Evolutionary conservation across 2,797 vertebrate genomes (phyloP).

Genomic region (Octomys mimax): DNA sequence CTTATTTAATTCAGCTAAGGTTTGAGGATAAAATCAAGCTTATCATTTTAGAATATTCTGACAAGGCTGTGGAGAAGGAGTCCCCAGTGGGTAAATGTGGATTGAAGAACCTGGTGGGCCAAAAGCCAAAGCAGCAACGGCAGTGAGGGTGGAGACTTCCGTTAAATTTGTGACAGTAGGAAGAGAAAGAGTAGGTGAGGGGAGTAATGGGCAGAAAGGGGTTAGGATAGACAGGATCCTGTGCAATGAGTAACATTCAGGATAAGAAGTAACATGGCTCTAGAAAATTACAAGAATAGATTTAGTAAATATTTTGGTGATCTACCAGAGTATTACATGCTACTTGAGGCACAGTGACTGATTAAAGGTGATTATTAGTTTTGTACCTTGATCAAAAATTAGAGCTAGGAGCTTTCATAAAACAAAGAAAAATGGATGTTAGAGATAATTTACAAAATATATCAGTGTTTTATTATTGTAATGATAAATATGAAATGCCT

Average conservation of each 20-base stretch:
- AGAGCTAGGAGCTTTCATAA: neutral
- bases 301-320: neutral
- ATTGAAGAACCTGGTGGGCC: neutral
- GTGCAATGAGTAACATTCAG: neutral
- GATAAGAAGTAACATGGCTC: neutral
- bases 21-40: neutral
- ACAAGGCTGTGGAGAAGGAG: neutral
- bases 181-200: neutral
- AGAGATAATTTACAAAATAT: no score
- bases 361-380: neutral
- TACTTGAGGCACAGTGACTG: neutral
- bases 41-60: neutral
- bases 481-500: neutral
- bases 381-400: neutral
- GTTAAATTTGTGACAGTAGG: accelerated
- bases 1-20: neutral
- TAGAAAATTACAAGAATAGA: neutral
- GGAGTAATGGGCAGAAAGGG: neutral
- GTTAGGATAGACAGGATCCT: neutral
- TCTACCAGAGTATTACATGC: no score
- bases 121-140: neutral
- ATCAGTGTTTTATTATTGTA: neutral
- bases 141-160: accelerated
- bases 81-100: accelerated
- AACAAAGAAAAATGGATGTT: neutral